Percentiles rank a stretch among this genome's conserved stretches.
Conservation (phyloP, 2,797 vertebrate genomes). For the Loris lydekkerianus region DNA sequence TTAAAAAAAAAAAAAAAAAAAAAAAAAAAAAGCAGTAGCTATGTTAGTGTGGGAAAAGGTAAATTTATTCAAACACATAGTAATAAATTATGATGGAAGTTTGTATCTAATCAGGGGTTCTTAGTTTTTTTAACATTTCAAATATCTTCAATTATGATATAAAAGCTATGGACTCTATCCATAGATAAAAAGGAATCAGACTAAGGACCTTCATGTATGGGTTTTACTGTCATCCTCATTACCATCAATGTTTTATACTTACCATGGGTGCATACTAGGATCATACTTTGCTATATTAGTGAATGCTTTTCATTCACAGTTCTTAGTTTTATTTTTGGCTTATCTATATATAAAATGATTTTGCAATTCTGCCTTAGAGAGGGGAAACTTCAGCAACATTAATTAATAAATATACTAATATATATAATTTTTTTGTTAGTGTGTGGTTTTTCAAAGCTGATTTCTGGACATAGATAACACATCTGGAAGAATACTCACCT, state of each 20-base stretch:
- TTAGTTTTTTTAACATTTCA: slow-evolving; percentile 26
- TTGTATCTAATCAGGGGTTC: background rate
- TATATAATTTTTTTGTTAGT: background rate
- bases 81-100: background rate
- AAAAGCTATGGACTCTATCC: background rate
- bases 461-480: background rate
- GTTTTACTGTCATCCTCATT: slow-evolving; percentile 9
- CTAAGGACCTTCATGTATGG: background rate
- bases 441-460: slow-evolving; percentile 9
- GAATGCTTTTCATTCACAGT: slow-evolving; percentile 7
- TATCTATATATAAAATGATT: slow-evolving; percentile 37
- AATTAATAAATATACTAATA: background rate
- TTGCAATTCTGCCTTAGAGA: background rate
- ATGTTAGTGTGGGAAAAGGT: slow-evolving; percentile 28
- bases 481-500: background rate
- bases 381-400: background rate
- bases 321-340: slow-evolving; percentile 23
- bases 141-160: background rate
- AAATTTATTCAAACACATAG: slow-evolving; percentile 34
- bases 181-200: slow-evolving; percentile 38
- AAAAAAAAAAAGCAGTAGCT: background rate
- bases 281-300: background rate
- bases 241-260: slow-evolving; percentile 41
- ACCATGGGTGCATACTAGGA: background rate
- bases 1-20: background rate